Percentiles rank a stretch among this genome's conserved stretches.
Evolutionary conservation across 2,888 invertebrate genomes (phyloP).

Genomic region (Dromius quadrimaculatus): DNA sequence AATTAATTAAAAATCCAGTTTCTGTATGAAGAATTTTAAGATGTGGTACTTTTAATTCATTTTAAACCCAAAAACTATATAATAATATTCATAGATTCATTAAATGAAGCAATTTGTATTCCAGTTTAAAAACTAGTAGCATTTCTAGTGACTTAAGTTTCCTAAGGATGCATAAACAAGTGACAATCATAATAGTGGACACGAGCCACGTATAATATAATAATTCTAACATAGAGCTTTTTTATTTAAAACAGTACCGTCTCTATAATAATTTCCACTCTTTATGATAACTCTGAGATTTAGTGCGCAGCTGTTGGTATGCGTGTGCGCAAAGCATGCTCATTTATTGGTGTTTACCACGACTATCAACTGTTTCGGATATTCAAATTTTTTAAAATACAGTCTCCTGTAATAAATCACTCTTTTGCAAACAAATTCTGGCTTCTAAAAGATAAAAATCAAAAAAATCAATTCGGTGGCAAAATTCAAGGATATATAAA

Average conservation of each 20-base stretch:
- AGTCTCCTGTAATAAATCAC: no score
- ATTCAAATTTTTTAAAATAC: no score
- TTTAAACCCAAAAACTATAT: no score
- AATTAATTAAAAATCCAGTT: no score
- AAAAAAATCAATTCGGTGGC: constrained; percentile 47
- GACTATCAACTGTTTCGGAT: constrained; percentile 41
- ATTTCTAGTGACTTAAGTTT: constrained; percentile 23
- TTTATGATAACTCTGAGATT: constrained; percentile 51
- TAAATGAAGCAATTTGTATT: constrained; percentile 50
- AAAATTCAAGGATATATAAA: constrained; percentile 44
- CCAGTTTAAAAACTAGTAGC: constrained; percentile 44
- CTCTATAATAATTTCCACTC: constrained; percentile 47
- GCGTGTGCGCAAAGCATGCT: constrained; percentile 17
- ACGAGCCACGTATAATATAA: constrained; percentile 21
- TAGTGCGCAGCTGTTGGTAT: constrained; percentile 34
- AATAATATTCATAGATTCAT: constrained; percentile 35
- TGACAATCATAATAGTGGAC: constrained; percentile 9
- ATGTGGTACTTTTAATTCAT: no score
- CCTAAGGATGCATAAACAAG: constrained; percentile 32
- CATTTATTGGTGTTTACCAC: constrained; percentile 43
- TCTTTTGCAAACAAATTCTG: neutral
- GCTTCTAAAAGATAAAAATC: constrained; percentile 16
- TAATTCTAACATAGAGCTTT: constrained; percentile 2
- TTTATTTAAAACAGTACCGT: no score
- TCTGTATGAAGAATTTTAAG: no score